phyloP scores from a whole-genome alignment of 2,113 vertebrate genomes.

The Tinamus guttatus region DNA sequence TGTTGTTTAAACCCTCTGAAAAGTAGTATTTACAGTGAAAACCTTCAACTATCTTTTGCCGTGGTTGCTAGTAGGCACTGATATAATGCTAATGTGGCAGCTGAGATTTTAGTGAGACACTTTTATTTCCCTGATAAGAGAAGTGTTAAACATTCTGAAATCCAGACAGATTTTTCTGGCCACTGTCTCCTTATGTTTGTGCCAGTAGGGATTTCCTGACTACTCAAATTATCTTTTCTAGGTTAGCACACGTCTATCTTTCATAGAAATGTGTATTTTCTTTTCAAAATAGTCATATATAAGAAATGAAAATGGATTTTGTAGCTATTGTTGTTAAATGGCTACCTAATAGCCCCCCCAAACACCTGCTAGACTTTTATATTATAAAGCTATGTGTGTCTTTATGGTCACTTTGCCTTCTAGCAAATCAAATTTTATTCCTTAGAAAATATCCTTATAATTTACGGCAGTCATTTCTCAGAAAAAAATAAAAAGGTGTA shows the following conservation, averaged over 20 bases:
- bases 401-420: neutral
- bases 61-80: neutral
- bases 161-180: conserved; percentile 47
- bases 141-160: conserved; percentile 27
- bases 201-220: conserved; percentile 51
- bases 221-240: conserved; percentile 39
- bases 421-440: neutral
- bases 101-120: conserved; percentile 27
- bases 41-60: neutral
- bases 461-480: neutral
- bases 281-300: neutral
- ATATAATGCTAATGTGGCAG: conserved; percentile 40
- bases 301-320: neutral
- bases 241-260: neutral
- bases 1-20: conserved; percentile 20
- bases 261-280: neutral
- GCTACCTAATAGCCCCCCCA: fast-evolving
- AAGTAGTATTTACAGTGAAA: conserved; percentile 37
- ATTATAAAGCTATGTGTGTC: neutral
- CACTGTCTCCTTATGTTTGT: conserved; percentile 32
- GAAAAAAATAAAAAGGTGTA: neutral
- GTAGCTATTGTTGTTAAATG: neutral
- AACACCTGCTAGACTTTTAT: neutral
- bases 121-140: conserved; percentile 57
- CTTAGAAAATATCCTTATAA: neutral